phyloP scores from a whole-genome alignment of 2,888 invertebrate species.

The Nomada ferruginata region DNA sequence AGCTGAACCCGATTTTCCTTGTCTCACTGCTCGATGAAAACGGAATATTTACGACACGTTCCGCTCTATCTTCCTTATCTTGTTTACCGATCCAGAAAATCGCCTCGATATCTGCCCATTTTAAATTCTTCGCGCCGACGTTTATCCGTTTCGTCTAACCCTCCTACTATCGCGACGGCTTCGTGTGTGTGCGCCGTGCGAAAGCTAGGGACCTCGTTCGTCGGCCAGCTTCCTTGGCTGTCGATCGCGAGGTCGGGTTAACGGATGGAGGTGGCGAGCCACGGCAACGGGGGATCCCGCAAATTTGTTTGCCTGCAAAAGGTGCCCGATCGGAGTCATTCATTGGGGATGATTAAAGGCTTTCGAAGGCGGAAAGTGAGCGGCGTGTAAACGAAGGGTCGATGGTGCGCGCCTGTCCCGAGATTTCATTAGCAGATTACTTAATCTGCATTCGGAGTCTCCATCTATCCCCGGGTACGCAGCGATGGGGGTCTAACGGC shows the following conservation, averaged over 20 bases:
- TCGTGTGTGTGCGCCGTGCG: too few relatives aligned
- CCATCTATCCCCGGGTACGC: slow-evolving; percentile 37
- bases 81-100: slow-evolving; percentile 39
- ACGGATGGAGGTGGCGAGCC: neutral
- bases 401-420: neutral
- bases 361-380: slow-evolving; percentile 13
- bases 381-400: slow-evolving; percentile 17
- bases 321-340: slow-evolving; percentile 29
- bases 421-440: slow-evolving; percentile 66
- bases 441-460: slow-evolving; percentile 61
- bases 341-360: slow-evolving; percentile 54
- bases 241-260: slow-evolving; percentile 2
- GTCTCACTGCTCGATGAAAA: slow-evolving; percentile 5
- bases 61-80: slow-evolving; percentile 37
- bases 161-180: neutral
- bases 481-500: slow-evolving; percentile 42
- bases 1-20: slow-evolving; percentile 26
- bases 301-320: slow-evolving; percentile 30
- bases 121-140: slow-evolving; percentile 3
- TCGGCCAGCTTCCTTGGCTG: neutral
- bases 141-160: slow-evolving; percentile 4
- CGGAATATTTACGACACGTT: slow-evolving; percentile 44
- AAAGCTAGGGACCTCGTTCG: neutral
- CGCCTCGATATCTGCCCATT: neutral
- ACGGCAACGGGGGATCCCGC: neutral